Conservation (phyloP, 2,113 vertebrate species). For the Ailuropoda melanoleuca region DNA sequence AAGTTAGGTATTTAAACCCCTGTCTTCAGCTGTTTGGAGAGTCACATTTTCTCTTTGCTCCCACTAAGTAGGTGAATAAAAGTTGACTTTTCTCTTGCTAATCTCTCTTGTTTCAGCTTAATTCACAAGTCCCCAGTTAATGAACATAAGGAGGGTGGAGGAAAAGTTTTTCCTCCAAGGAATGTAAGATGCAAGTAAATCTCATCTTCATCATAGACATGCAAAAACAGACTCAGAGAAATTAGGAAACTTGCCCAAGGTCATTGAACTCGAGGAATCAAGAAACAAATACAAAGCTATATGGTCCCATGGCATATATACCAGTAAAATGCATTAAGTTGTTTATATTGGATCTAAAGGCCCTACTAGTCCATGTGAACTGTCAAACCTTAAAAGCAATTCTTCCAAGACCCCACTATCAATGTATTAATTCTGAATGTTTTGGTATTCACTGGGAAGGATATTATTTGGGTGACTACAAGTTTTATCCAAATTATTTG, state of each 20-base stretch:
- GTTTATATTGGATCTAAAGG: background rate
- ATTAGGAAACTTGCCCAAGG: background rate
- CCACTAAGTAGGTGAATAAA: background rate
- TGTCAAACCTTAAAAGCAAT: background rate
- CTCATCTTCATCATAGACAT: background rate
- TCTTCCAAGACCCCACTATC: background rate
- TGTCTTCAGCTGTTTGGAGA: background rate
- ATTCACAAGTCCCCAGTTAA: background rate
- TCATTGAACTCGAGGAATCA: background rate
- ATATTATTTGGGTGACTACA: conserved; percentile 23
- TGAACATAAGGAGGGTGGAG: background rate
- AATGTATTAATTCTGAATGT: conserved; percentile 5
- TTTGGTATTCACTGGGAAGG: background rate
- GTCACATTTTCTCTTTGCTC: background rate
- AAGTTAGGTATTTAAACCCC: background rate
- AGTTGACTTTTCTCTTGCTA: background rate
- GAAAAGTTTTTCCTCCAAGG: background rate
- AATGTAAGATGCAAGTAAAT: background rate
- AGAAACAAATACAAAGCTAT: background rate
- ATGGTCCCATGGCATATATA: background rate
- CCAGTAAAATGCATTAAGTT: background rate
- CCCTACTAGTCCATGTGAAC: background rate
- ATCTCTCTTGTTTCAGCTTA: background rate
- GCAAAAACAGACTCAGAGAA: background rate
- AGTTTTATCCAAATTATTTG: conserved; percentile 24